phyloP scores from a whole-genome alignment of 2,888 invertebrate genomes.

The Drosophila silvestris region DNA sequence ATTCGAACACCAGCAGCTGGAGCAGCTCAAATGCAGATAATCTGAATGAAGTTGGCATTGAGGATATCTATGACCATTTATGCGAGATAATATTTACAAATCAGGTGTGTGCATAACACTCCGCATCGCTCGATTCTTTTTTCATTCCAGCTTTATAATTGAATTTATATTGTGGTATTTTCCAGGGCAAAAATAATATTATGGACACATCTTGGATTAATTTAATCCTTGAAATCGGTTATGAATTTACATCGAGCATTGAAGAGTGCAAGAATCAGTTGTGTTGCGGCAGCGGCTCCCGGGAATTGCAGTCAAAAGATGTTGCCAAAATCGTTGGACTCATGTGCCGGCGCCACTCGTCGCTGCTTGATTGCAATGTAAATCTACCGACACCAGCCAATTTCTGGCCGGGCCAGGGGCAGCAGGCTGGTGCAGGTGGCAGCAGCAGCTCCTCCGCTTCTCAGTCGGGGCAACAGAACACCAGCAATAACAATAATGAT shows the following conservation, averaged over 20 bases:
- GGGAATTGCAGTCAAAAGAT: conserved; percentile 93
- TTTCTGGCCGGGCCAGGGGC: conserved; percentile 87
- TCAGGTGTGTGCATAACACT: conserved; percentile 55
- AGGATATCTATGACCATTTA: conserved; percentile 84
- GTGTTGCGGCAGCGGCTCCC: conserved; percentile 92
- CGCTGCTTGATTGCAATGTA: conserved; percentile 89
- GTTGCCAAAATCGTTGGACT: conserved; percentile 94
- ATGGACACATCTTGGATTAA: conserved; percentile 93
- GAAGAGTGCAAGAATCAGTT: conserved; percentile 95
- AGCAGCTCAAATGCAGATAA: conserved; percentile 87
- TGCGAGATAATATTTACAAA: conserved; percentile 83
- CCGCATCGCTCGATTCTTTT: no score
- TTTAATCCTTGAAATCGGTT: conserved; percentile 95
- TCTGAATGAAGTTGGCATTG: conserved; percentile 82
- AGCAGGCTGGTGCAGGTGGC: conserved; percentile 30
- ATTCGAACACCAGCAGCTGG: conserved; percentile 86
- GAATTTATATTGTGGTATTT: not conserved
- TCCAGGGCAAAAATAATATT: conserved; percentile 86
- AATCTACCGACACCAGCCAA: conserved; percentile 89
- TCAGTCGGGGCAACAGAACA: conserved; percentile 55
- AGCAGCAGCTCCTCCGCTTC: conserved; percentile 44
- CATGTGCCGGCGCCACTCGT: conserved; percentile 93
- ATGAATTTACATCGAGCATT: conserved; percentile 93
- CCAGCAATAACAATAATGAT: conserved; percentile 67
- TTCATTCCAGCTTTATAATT: not conserved